A percentile compares a stretch with the other conserved stretches of the same genome.
Conservation (phyloP, 2,888 invertebrate genomes). For the Eulithis testata region DNA sequence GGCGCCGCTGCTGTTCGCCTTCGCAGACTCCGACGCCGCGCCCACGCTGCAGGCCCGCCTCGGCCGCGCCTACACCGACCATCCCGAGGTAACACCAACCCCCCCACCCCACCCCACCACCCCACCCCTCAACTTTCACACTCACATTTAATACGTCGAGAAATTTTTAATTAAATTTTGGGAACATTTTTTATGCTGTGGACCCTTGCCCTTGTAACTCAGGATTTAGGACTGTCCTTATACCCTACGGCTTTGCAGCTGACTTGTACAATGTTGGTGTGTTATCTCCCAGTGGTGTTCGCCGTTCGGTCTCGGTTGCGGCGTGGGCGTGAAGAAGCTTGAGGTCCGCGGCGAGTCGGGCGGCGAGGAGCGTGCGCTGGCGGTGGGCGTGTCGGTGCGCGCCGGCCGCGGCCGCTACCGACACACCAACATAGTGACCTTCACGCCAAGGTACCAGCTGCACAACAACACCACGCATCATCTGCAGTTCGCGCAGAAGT, state of each 20-base stretch:
- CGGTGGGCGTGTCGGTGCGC: constrained; percentile 95
- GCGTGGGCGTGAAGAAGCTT: constrained; percentile 87
- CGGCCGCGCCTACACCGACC: constrained; percentile 86
- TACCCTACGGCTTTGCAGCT: background rate
- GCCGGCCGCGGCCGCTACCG: constrained; percentile 95
- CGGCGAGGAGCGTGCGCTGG: constrained; percentile 86
- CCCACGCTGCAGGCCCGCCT: constrained; percentile 91
- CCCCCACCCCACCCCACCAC: no score
- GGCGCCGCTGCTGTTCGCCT: constrained; percentile 96
- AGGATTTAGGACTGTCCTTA: no score
- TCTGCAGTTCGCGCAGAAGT: constrained; percentile 95
- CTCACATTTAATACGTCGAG: no score
- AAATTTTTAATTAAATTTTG: no score
- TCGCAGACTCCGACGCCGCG: constrained; percentile 94
- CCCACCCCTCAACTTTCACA: background rate
- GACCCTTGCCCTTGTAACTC: no score
- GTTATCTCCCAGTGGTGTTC: constrained; percentile 89
- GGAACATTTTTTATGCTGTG: no score
- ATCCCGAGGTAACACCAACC: constrained; percentile 64
- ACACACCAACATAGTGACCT: constrained; percentile 95
- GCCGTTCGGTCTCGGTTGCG: constrained; percentile 93
- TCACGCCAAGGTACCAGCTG: constrained; percentile 96
- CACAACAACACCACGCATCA: constrained; percentile 93
- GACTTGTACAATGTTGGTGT: background rate
- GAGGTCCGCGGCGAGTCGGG: constrained; percentile 65